These are phyloP conservation scores for Stenolophus ochropezus DNA, from an alignment of 2,888 invertebrate genomes.

Conservation along the genomic window DNA sequence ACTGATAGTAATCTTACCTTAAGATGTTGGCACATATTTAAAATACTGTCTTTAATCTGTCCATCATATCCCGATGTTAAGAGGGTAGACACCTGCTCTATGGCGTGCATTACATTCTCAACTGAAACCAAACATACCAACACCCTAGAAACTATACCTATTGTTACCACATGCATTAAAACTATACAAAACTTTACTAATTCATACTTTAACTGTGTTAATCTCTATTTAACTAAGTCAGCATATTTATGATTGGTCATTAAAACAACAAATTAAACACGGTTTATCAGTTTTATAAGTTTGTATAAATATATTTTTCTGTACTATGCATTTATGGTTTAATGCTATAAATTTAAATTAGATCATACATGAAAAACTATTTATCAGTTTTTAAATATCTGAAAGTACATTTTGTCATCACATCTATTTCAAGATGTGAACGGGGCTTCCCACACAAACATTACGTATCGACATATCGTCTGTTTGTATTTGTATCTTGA, in stretches of 20 bases:
- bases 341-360: too few relatives aligned
- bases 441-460: background rate
- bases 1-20: conserved; percentile 74
- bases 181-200: too few relatives aligned
- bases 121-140: conserved; percentile 74
- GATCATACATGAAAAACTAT: too few relatives aligned
- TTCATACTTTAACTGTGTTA: too few relatives aligned
- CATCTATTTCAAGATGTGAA: conserved; percentile 11
- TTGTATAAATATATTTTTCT: too few relatives aligned
- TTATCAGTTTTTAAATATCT: too few relatives aligned
- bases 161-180: background rate
- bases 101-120: conserved; percentile 87
- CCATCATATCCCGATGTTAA: conserved; percentile 85
- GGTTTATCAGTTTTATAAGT: too few relatives aligned
- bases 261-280: too few relatives aligned
- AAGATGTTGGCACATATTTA: conserved; percentile 86
- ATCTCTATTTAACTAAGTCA: too few relatives aligned
- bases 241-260: too few relatives aligned
- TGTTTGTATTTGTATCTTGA: too few relatives aligned
- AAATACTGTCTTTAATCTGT: conserved; percentile 83
- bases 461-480: conserved; percentile 5
- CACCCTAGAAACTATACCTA: background rate
- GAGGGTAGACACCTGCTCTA: conserved; percentile 87
- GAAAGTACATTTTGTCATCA: background rate
- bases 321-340: too few relatives aligned